phyloP scores from a whole-genome alignment of 2,113 vertebrate genomes.

The Myrmecophaga tridactyla region DNA sequence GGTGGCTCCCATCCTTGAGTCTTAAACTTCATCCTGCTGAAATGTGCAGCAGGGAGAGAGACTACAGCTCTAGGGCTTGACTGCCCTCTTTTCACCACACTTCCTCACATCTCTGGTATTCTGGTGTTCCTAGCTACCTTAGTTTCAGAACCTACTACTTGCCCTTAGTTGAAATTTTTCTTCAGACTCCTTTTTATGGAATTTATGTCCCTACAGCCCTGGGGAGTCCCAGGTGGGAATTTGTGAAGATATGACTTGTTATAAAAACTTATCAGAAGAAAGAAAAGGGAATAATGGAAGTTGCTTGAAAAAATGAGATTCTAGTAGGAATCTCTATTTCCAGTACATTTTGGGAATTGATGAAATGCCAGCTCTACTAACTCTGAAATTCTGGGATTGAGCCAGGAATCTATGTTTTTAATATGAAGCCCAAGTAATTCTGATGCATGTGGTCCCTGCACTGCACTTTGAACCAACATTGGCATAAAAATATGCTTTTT shows the following conservation, averaged over 20 bases:
- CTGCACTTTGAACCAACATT: neutral
- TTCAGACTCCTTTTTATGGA: neutral
- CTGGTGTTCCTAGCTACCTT: neutral
- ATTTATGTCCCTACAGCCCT: neutral
- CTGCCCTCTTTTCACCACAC: neutral
- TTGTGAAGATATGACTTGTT: neutral
- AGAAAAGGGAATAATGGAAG: neutral
- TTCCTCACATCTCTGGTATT: neutral
- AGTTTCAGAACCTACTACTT: neutral
- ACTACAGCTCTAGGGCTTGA: neutral
- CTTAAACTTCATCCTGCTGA: neutral
- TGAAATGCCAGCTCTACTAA: neutral
- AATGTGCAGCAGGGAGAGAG: neutral
- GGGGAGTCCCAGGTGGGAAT: accelerated
- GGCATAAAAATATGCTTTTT: constrained; percentile 18
- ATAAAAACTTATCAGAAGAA: neutral
- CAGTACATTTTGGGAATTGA: neutral
- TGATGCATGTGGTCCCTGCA: neutral
- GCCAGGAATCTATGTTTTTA: neutral
- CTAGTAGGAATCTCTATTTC: neutral
- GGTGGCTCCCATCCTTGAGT: neutral
- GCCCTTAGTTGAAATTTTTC: neutral
- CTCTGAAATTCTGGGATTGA: neutral
- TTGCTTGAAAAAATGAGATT: neutral
- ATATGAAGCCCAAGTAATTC: neutral